Evolutionary conservation across 2,888 invertebrate species (phyloP).

Genomic region (Drosophila affinis): DNA sequence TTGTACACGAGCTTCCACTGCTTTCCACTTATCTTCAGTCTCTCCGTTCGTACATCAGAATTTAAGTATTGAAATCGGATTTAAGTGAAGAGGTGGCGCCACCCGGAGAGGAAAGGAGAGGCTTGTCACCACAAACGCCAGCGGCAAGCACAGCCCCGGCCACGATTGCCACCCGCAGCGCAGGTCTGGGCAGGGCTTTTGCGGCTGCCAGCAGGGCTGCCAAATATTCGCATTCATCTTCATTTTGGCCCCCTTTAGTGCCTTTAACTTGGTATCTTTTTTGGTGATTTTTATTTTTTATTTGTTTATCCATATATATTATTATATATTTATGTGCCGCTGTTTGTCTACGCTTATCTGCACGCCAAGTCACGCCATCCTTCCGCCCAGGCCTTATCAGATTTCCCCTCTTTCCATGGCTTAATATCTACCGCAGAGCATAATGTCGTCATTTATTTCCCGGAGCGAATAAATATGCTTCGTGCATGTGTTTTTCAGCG

Average conservation of each 20-base stretch:
- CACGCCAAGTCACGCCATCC: conserved; percentile 5
- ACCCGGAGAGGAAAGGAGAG: conserved; percentile 8
- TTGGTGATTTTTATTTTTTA: conserved; percentile 30
- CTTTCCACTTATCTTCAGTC: conserved; percentile 18
- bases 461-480: conserved; percentile 13
- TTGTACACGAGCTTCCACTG: conserved; percentile 16
- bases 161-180: conserved; percentile 40
- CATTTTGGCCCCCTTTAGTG: conserved; percentile 59
- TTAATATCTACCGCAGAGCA: conserved; percentile 53
- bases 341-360: conserved; percentile 38
- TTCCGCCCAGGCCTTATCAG: conserved; percentile 24
- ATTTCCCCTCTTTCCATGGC: conserved; percentile 26
- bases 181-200: conserved; percentile 35
- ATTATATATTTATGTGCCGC: conserved; percentile 40
- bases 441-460: conserved; percentile 42
- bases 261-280: conserved; percentile 44
- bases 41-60: conserved; percentile 22
- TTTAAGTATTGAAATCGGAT: conserved; percentile 44
- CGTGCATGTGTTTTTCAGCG: conserved; percentile 2
- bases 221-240: conserved; percentile 72
- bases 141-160: conserved; percentile 36
- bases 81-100: conserved; percentile 31
- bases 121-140: conserved; percentile 45
- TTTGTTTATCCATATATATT: conserved; percentile 29
- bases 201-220: conserved; percentile 42